Base-by-base conservation (phyloP, 2,888 invertebrate species). In the Stenodera caucasica region DNA sequence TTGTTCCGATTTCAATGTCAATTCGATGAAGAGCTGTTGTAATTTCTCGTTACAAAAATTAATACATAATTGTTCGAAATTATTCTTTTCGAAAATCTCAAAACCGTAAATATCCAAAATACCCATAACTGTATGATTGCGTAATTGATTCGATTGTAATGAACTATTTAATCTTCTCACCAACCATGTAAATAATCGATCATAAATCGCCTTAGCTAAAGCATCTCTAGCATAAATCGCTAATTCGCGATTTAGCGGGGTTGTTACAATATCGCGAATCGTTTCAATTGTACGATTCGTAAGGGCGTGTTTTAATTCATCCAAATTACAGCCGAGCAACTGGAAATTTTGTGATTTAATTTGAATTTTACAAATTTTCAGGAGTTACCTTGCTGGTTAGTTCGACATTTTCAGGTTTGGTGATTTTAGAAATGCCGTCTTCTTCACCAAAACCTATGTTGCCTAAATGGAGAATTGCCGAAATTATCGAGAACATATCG, bases 11-110 rank as follows among this genome's bases (percentile, higher is more conserved):
- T 92, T 92, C 40, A 96, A 81, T 0, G 96, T 96, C 74, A 96
- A 81, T 79, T 95, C 91, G 75, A 96, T 96, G 81, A 96, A 96
- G 63, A 96, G 82, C 80, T 96, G 96, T 78, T 96, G 96, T 63
- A 96, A 84, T 80, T 96, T 96, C 82, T 96, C 96, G 78, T 96
- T 96, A 80, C 96, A 96, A 82, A 92, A 96, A 82, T 96, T 96
- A 65, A 96, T 96, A 82, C 96, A 96, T 78, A 96, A 92, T 81
- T 96, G 96, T 79, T 92, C 91, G 78, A 92, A 92, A 75, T 91
- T 91, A 77, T 96, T 96, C 69, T 87, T 90, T 55, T 91, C 87
- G 82, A 96, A 95, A 67, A 96, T 94, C 81, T 96, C 96, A 77
- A 96, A 96, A 53, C 96, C 96, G 73, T 96, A 96, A 72, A 96